Percentiles rank a stretch among this genome's conserved stretches.
phyloP scores from a whole-genome alignment of 2,888 invertebrate genomes.

The Charanyca ferruginea region DNA sequence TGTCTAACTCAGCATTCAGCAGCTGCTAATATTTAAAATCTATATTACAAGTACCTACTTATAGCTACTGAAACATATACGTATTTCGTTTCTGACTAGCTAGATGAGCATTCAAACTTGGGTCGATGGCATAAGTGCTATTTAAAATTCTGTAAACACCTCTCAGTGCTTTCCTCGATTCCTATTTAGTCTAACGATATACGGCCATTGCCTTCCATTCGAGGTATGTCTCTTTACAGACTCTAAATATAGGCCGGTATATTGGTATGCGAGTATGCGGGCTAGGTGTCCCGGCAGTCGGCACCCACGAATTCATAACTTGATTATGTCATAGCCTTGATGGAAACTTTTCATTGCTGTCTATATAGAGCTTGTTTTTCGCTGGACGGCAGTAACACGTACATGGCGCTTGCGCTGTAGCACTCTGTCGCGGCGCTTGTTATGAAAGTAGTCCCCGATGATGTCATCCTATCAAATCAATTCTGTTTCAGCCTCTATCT shows the following conservation, averaged over 20 bases:
- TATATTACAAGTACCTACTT: neutral
- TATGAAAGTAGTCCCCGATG: conserved; percentile 60
- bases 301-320: conserved; percentile 54
- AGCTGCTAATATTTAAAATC: conserved; percentile 5
- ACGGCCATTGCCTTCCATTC: conserved; percentile 72
- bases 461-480: conserved; percentile 73
- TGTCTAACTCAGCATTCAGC: neutral
- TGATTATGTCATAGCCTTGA: conserved; percentile 31
- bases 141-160: conserved; percentile 66
- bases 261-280: conserved; percentile 76
- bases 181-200: conserved; percentile 68
- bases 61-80: conserved; percentile 3
- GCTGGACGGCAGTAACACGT: conserved; percentile 23
- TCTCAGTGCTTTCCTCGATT: conserved; percentile 64
- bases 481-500: conserved; percentile 68
- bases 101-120: conserved; percentile 21
- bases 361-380: conserved; percentile 25
- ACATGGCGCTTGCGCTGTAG: conserved; percentile 50
- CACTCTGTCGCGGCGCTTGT: conserved; percentile 34
- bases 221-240: conserved; percentile 72
- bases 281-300: conserved; percentile 50
- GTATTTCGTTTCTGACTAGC: conserved; percentile 4
- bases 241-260: conserved; percentile 80
- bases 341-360: conserved; percentile 50
- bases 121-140: conserved; percentile 53